Evolutionary conservation across 2,888 invertebrate genomes (phyloP).

Genomic region (Hololepta plana): DNA sequence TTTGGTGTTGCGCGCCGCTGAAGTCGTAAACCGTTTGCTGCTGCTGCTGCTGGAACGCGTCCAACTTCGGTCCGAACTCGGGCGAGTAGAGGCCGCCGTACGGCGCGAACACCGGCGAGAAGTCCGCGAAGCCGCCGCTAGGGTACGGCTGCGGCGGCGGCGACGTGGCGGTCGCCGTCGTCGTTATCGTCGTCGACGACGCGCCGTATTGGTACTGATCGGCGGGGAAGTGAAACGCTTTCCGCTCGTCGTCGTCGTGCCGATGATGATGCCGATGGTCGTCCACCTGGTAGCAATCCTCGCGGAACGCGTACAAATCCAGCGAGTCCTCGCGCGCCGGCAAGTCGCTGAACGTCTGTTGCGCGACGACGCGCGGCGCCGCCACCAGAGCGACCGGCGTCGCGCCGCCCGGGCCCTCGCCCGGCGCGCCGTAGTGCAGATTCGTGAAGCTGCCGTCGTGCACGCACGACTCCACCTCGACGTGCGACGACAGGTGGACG

Average conservation of each 20-base stretch:
- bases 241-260: constrained; percentile 10
- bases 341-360: constrained; percentile 20
- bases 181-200: constrained; percentile 4
- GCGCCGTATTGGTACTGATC: constrained; percentile 18
- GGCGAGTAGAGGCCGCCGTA: constrained; percentile 25
- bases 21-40: constrained; percentile 9
- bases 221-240: constrained; percentile 23
- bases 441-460: constrained; percentile 48
- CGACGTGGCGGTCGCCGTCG: constrained; percentile 5
- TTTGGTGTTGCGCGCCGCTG: constrained; percentile 3
- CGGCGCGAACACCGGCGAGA: constrained; percentile 28
- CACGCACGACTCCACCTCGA: constrained; percentile 45
- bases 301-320: constrained; percentile 39
- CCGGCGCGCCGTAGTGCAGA: constrained; percentile 43
- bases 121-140: constrained; percentile 21
- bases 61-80: no score
- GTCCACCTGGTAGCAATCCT: constrained; percentile 39
- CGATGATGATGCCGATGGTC: constrained; percentile 21
- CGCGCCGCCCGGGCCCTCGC: constrained; percentile 22
- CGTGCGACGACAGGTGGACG: constrained; percentile 33
- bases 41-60: constrained; percentile 11
- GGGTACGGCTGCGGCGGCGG: constrained; percentile 17
- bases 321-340: constrained; percentile 37
- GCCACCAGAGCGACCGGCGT: constrained; percentile 25
- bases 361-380: constrained; percentile 19